Base-by-base conservation (phyloP, 2,888 invertebrate genomes). In the Limnephilus rhombicus region DNA sequence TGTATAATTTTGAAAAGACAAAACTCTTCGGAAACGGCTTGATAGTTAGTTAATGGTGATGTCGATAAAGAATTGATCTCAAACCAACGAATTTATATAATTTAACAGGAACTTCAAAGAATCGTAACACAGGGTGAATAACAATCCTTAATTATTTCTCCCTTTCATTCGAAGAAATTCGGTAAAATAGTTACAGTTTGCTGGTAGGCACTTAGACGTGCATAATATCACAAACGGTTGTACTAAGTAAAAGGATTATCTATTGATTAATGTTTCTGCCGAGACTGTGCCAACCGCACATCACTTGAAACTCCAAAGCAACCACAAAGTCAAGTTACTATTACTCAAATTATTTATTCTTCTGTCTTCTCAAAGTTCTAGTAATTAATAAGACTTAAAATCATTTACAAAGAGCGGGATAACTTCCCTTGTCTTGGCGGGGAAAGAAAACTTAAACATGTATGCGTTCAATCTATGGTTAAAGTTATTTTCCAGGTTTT, bases 301-400 rank as follows among this genome's bases (percentile, higher is more conserved):
- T 31, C 82, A 34, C 82, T 82, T 82, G 15, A 34, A 34, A 13
- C 82, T 82, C 18, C 34, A 4, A 15, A 34, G 15, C 29, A 31
- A 82, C 82, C 82, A 82, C 82, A 82, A 82, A 82, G 82, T 82
- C 82, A 82, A 34, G 34, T 82, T 31, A 7, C 82, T 4, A 31
- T 82, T 82, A 82, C 82, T 34, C 82, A 82, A 34, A 82, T 82
- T 82, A 82, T 82, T 82, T 82, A 82, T 31, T 82, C 82, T 82
- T 34, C 29, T 34, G 31, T 82, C 82, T 34, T 82, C 31, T 13
- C 82, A 34, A 34, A 82, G 34, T 82, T 31, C 31, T 31, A 15
- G 82, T 68, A 68, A 82, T 82, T 82, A 82, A 34, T 82, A 82
- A 82, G 29, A 82, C 34, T 82, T 34, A 82, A 34, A 82, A 68